Conservation (phyloP, 2,888 invertebrate genomes). For the Limnephilus lunatus region DNA sequence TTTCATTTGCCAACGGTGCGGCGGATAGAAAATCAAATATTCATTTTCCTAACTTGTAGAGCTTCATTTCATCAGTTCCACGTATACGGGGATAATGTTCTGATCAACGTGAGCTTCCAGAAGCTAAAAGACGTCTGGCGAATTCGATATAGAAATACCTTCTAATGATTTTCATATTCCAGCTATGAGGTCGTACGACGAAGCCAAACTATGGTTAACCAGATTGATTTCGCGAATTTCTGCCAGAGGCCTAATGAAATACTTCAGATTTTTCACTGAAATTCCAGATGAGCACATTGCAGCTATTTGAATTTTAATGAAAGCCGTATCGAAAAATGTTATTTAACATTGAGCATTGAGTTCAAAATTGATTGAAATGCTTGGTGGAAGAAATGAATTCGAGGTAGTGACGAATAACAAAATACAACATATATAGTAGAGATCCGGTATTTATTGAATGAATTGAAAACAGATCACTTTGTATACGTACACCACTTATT, state of each 20-base stretch:
- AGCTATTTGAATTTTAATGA: not conserved
- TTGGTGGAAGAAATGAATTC: not conserved
- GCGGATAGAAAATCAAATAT: not conserved
- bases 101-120: slow-evolving; percentile 2
- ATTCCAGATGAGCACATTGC: not conserved
- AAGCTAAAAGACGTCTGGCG: not conserved
- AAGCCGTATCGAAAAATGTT: not conserved
- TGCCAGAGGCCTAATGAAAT: not conserved
- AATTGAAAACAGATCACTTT: too few species aligned
- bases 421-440: too few species aligned
- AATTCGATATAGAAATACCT: not conserved
- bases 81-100: not conserved
- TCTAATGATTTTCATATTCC: slow-evolving; percentile 4
- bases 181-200: not conserved
- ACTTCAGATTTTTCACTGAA: not conserved
- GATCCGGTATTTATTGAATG: too few species aligned
- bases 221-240: not conserved
- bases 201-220: slow-evolving; percentile 8
- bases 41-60: not conserved
- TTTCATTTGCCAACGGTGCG: not conserved
- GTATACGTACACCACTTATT: too few species aligned
- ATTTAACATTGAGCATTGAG: not conserved
- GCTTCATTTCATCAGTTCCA: slow-evolving; percentile 12
- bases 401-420: not conserved
- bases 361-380: not conserved